Percentiles rank a stretch among this genome's conserved stretches.
Conservation (phyloP, 2,113 vertebrate species). For the Brienomyrus brachyistius region DNA sequence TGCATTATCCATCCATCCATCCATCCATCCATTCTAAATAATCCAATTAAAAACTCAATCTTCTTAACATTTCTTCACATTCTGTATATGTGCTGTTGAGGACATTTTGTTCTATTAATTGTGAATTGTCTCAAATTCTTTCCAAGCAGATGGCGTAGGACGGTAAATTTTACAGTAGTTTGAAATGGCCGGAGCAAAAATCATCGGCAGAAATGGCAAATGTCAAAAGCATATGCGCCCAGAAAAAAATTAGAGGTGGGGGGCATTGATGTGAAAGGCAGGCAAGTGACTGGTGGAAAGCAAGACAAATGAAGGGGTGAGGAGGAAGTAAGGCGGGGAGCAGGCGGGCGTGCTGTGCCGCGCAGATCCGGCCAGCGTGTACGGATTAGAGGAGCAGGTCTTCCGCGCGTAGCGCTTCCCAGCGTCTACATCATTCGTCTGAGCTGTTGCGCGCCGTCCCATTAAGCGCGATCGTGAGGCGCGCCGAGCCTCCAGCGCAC, state of each 20-base stretch:
- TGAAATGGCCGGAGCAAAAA: not conserved
- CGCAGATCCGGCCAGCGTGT: not conserved
- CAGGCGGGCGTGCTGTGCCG: not conserved
- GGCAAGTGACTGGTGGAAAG: not conserved
- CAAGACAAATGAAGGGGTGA: not conserved
- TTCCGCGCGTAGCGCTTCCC: not conserved
- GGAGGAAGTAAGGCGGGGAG: not conserved
- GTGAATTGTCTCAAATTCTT: not conserved
- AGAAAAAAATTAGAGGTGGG: not conserved
- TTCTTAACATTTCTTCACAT: not conserved
- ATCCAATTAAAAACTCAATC: not conserved
- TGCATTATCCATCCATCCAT: not conserved
- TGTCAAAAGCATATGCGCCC: not conserved
- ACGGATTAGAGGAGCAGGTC: not conserved
- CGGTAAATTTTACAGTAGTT: not conserved
- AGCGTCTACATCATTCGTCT: not conserved
- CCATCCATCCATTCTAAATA: not conserved
- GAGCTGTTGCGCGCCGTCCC: not conserved
- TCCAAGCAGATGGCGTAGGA: not conserved
- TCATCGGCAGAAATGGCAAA: not conserved
- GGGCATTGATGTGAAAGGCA: not conserved
- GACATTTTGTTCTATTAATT: not conserved
- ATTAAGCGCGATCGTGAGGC: not conserved
- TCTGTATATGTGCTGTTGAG: not conserved
- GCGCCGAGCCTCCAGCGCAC: not conserved